A percentile compares a stretch with the other conserved stretches of the same genome.
Evolutionary conservation across 2,113 vertebrate genomes (phyloP).

Genomic region (Melanostigma gelatinosum): DNA sequence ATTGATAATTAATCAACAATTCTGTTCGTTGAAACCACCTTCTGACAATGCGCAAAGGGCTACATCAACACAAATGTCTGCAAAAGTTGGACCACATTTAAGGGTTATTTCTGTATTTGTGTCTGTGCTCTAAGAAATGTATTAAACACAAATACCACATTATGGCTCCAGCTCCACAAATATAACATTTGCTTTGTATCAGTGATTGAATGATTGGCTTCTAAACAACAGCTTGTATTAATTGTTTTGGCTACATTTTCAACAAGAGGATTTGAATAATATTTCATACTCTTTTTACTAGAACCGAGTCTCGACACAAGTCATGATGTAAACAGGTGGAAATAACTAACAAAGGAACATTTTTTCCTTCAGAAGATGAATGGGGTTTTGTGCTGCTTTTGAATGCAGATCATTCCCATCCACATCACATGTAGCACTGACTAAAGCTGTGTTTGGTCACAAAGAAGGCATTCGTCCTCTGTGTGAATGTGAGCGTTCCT

Average conservation of each 20-base stretch:
- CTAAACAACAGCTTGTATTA: background rate
- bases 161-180: background rate
- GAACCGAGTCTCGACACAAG: background rate
- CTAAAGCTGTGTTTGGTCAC: background rate
- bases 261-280: background rate
- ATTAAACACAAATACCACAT: background rate
- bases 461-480: background rate
- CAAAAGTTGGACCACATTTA: background rate
- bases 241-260: background rate
- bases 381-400: too few species aligned
- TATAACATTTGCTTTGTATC: background rate
- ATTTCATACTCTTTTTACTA: background rate
- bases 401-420: background rate
- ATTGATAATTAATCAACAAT: too few species aligned
- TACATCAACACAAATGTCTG: background rate
- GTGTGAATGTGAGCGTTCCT: constrained; percentile 30
- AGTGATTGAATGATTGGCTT: background rate
- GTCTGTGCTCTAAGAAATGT: background rate
- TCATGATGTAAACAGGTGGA: constrained; percentile 3
- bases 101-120: background rate
- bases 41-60: background rate
- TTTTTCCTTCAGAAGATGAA: background rate
- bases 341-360: background rate
- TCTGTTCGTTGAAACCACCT: too few species aligned
- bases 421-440: accelerated